These are phyloP conservation scores for Peribatodes rhomboidaria DNA, from an alignment of 2,888 invertebrate species.

Conservation along the genomic window DNA sequence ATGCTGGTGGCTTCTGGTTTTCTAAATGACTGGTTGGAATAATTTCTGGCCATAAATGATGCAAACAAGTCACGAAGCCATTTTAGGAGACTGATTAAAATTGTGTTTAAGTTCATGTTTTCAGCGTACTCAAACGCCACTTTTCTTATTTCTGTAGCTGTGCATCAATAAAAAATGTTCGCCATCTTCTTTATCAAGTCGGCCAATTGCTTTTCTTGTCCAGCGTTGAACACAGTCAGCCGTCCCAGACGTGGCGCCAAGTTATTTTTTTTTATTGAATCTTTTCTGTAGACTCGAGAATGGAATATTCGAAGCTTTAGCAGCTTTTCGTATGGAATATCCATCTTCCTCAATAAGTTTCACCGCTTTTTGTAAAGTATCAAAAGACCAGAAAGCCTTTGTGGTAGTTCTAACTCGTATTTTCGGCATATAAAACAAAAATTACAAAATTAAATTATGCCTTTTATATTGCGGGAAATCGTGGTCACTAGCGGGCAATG, in stretches of 20 bases:
- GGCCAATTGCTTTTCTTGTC: slow-evolving; percentile 44
- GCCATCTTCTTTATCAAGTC: slow-evolving; percentile 43
- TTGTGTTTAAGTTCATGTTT: background rate
- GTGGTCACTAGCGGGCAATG: slow-evolving; percentile 36
- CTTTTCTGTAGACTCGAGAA: slow-evolving; percentile 47
- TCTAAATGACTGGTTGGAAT: too few relatives aligned
- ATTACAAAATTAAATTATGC: slow-evolving; percentile 35
- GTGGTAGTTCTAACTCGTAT: slow-evolving; percentile 37
- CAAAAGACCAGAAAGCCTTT: slow-evolving; percentile 41
- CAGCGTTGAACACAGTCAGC: slow-evolving; percentile 46
- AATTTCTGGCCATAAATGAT: too few relatives aligned
- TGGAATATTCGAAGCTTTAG: slow-evolving; percentile 45
- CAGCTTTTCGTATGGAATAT: slow-evolving; percentile 44
- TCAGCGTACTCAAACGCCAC: slow-evolving; percentile 10
- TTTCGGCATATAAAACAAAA: slow-evolving; percentile 38
- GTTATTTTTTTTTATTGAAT: slow-evolving; percentile 42
- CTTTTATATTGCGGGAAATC: slow-evolving; percentile 27
- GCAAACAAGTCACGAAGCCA: too few relatives aligned
- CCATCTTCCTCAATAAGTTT: slow-evolving; percentile 36
- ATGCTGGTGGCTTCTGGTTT: too few relatives aligned
- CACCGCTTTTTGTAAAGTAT: slow-evolving; percentile 39
- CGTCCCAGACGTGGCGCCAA: slow-evolving; percentile 48
- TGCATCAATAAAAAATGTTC: slow-evolving; percentile 44
- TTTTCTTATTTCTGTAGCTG: slow-evolving; percentile 41
- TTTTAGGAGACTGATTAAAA: too few relatives aligned